phyloP scores from a whole-genome alignment of 2,888 invertebrate species.

The Formica aserva region DNA sequence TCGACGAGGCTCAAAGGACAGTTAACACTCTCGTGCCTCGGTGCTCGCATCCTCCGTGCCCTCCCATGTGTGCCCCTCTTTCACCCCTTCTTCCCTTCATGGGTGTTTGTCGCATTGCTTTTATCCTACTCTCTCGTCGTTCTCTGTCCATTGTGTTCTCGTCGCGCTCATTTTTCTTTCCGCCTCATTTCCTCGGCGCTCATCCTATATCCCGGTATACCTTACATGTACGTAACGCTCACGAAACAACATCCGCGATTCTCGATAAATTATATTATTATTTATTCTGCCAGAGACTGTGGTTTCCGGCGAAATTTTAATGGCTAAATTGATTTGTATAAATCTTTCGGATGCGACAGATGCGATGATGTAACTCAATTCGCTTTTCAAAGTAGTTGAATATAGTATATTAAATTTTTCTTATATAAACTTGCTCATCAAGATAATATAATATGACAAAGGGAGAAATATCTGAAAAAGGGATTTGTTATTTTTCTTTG shows the following conservation, averaged over 20 bases:
- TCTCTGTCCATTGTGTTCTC: neutral
- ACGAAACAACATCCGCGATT: neutral
- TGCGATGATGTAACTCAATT: neutral
- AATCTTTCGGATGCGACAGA: neutral
- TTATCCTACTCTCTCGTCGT: neutral
- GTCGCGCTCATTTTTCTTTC: constrained; percentile 27
- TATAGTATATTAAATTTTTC: neutral
- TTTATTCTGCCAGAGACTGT: neutral
- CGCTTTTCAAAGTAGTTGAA: neutral
- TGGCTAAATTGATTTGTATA: neutral
- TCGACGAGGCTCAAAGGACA: constrained; percentile 81
- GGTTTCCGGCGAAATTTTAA: neutral
- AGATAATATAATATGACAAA: neutral
- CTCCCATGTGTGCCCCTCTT: constrained; percentile 21
- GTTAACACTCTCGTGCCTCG: constrained; percentile 76
- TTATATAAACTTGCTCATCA: neutral
- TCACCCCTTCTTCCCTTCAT: neutral
- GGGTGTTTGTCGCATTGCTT: constrained; percentile 1
- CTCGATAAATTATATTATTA: neutral
- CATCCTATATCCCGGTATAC: neutral
- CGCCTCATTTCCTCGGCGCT: constrained; percentile 43
- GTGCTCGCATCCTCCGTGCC: constrained; percentile 11
- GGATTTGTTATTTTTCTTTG: neutral
- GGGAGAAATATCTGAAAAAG: neutral
- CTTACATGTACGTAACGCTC: constrained; percentile 13